Conservation (phyloP, 2,888 invertebrate species). For the Esperia sulphurella region DNA sequence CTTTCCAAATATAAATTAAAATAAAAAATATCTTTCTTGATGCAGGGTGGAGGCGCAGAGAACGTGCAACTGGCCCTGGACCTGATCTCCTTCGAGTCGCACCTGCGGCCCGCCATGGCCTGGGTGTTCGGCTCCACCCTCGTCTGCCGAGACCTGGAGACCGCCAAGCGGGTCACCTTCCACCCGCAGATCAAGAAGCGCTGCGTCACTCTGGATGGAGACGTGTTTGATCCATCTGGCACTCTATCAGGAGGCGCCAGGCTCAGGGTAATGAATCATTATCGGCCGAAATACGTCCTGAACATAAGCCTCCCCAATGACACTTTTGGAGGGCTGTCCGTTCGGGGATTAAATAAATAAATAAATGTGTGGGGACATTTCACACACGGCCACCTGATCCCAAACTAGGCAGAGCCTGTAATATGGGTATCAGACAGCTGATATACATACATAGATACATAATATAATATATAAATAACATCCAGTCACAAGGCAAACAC, state of each 20-base stretch:
- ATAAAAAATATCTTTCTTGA: background rate
- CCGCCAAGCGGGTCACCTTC: constrained; percentile 90
- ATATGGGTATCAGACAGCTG: too few relatives aligned
- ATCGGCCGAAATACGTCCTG: too few relatives aligned
- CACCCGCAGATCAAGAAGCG: constrained; percentile 83
- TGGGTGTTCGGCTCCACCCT: constrained; percentile 93
- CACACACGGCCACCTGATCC: too few relatives aligned
- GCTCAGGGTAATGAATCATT: constrained; percentile 75
- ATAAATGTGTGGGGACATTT: too few relatives aligned
- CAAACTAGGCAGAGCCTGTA: too few relatives aligned
- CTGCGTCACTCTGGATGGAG: constrained; percentile 94
- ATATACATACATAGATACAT: too few relatives aligned
- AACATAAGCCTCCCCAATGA: too few relatives aligned
- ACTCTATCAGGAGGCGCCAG: constrained; percentile 92
- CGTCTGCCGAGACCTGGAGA: constrained; percentile 89
- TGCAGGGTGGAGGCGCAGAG: constrained; percentile 82
- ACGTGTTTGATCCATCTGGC: constrained; percentile 94
- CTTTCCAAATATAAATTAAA: too few relatives aligned
- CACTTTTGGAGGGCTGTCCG: too few relatives aligned
- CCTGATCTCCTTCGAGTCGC: constrained; percentile 84
- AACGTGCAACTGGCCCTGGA: constrained; percentile 91
- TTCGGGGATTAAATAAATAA: too few relatives aligned
- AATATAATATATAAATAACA: too few relatives aligned
- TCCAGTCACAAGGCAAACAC: too few relatives aligned
- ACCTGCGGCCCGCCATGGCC: constrained; percentile 87